A percentile compares a stretch with the other conserved stretches of the same genome.
These are phyloP conservation scores for Sinonovacula constricta DNA, from an alignment of 1,140 invertebrate species.

Conservation along the genomic window DNA sequence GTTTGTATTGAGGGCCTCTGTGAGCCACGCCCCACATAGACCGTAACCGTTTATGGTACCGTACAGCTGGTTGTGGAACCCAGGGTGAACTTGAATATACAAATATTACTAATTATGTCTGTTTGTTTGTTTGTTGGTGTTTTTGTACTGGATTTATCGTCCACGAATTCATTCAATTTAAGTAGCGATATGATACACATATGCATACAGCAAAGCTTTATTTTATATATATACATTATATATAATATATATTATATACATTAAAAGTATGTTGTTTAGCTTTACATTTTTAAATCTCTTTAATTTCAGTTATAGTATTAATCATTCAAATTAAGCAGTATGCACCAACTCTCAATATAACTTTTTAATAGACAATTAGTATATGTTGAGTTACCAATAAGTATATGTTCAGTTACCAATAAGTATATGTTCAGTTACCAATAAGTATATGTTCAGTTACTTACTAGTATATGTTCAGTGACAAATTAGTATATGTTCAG, in stretches of 20 bases:
- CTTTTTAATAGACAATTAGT: no score
- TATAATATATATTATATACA: not conserved
- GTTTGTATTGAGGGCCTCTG: constrained; percentile 88
- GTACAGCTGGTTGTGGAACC: constrained; percentile 99
- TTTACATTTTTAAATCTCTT: no score
- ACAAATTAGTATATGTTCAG: no score
- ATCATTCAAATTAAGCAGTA: no score
- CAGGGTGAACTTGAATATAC: constrained; percentile 88
- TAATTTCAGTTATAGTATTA: no score
- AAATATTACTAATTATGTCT: not conserved
- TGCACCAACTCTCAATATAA: no score
- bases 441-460: no score
- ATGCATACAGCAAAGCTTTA: not conserved
- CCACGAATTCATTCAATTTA: not conserved
- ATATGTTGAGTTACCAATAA: no score
- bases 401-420: no score
- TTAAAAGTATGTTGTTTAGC: no score
- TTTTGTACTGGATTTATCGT: not conserved
- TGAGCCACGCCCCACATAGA: constrained; percentile 98
- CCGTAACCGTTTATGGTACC: constrained; percentile 96
- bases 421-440: no score
- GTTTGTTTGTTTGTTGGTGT: not conserved
- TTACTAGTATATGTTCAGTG: no score
- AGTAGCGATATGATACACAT: not conserved
- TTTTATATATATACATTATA: not conserved